A percentile compares a stretch with the other conserved stretches of the same genome.
These are phyloP conservation scores for Apodemus sylvaticus DNA, from an alignment of 2,113 vertebrate species.

Conservation along the genomic window DNA sequence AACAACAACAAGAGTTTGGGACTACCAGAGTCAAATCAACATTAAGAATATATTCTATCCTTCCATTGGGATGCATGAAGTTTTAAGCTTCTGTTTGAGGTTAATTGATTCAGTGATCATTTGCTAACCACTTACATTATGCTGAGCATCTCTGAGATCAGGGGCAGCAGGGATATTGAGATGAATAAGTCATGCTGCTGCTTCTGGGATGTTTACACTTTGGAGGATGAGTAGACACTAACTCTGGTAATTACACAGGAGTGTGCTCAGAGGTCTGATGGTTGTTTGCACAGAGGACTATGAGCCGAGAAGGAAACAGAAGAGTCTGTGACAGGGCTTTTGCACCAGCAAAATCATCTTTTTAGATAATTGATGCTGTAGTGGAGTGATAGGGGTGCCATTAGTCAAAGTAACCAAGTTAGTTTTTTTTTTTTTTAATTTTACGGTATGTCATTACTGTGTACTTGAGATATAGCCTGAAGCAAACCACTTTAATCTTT, in stretches of 20 bases:
- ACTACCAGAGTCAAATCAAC: constrained; percentile 1
- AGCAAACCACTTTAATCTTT: not conserved
- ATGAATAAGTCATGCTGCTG: constrained; percentile 18
- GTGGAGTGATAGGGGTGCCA: not conserved
- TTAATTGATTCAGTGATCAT: constrained; percentile 64
- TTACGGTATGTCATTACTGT: not conserved
- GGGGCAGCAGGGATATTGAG: not conserved
- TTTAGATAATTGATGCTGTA: not conserved
- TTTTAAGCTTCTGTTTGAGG: constrained; percentile 46
- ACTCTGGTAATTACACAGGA: not conserved
- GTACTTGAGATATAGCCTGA: not conserved
- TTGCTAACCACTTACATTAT: constrained; percentile 46
- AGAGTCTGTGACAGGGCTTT: not conserved
- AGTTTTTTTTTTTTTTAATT: not conserved
- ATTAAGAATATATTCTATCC: constrained; percentile 48
- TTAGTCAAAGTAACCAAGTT: not conserved
- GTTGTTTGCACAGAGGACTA: not conserved
- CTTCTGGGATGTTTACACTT: constrained; percentile 27
- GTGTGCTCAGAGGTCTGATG: not conserved
- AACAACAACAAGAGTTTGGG: not conserved
- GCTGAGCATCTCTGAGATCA: constrained; percentile 20
- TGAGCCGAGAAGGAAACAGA: not conserved
- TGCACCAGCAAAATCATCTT: not conserved
- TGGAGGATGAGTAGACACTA: constrained; percentile 18
- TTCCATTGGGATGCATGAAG: constrained; percentile 30